Percentiles rank a stretch among this genome's conserved stretches.
Evolutionary conservation across 2,888 invertebrate genomes (phyloP).

Genomic region (Nemoura dubitans): DNA sequence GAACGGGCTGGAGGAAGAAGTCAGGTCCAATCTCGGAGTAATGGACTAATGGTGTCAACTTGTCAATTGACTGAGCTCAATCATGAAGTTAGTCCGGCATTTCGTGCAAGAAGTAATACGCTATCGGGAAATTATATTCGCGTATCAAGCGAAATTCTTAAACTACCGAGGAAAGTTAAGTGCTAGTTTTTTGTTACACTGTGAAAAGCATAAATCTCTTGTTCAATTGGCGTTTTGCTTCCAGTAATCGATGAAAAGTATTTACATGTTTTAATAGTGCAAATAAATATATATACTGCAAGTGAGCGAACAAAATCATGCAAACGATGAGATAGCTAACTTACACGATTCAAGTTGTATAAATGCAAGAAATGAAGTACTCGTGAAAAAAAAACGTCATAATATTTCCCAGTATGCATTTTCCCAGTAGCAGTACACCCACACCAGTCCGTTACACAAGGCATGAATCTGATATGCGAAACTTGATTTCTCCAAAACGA

Average conservation of each 20-base stretch:
- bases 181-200: not conserved
- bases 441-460: not conserved
- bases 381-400: not conserved
- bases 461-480: not conserved
- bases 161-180: not conserved
- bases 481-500: not conserved
- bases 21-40: constrained; percentile 14
- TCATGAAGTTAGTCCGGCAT: not conserved
- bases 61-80: not conserved
- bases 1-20: constrained; percentile 23
- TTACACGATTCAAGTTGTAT: not conserved
- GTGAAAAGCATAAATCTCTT: not conserved
- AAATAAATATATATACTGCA: not conserved
- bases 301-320: not conserved
- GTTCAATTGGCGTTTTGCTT: not conserved
- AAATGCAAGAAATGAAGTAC: too few relatives aligned
- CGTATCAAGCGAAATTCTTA: not conserved
- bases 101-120: not conserved
- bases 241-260: not conserved
- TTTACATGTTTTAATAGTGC: not conserved
- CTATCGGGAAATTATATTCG: not conserved
- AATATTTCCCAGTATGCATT: not conserved
- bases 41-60: constrained; percentile 35
- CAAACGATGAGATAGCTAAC: not conserved
- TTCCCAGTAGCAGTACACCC: not conserved